These are phyloP conservation scores for Platynereis dumerilii DNA, from an alignment of 2,888 invertebrate species.

Conservation along the genomic window DNA sequence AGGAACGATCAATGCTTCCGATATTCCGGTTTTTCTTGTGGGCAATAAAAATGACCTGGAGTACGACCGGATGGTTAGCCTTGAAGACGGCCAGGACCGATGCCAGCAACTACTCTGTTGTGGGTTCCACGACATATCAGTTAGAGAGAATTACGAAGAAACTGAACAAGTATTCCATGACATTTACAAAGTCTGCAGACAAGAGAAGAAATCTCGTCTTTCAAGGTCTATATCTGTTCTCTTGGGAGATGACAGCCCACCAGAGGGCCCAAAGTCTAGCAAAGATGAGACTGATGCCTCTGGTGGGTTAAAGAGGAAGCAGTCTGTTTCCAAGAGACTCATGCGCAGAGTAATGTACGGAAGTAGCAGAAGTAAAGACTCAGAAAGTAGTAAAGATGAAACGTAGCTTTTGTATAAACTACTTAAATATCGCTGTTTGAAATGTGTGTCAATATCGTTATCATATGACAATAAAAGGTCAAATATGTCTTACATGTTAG, in stretches of 20 bases:
- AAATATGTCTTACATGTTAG: too few species aligned
- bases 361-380: too few species aligned
- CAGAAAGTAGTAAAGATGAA: too few species aligned
- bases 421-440: too few species aligned
- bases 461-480: too few species aligned
- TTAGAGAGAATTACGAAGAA: slow-evolving; percentile 20
- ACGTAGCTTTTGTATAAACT: too few species aligned
- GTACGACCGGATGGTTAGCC: slow-evolving; percentile 76
- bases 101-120: slow-evolving; percentile 40
- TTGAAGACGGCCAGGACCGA: slow-evolving; percentile 42
- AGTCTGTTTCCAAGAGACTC: neutral
- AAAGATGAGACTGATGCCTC: neutral
- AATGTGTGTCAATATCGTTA: too few species aligned
- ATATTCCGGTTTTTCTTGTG: slow-evolving; percentile 80
- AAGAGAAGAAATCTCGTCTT: neutral
- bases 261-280: neutral
- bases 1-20: slow-evolving; percentile 55
- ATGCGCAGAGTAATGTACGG: neutral
- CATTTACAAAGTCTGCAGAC: slow-evolving; percentile 4
- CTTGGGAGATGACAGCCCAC: neutral
- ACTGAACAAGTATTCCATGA: slow-evolving; percentile 13
- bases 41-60: slow-evolving; percentile 82
- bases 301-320: neutral
- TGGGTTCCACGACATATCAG: slow-evolving; percentile 20
- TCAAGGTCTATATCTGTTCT: neutral